Evolutionary conservation across 2,888 invertebrate species (phyloP).

Genomic region (Prosopocoilus inquinatus): DNA sequence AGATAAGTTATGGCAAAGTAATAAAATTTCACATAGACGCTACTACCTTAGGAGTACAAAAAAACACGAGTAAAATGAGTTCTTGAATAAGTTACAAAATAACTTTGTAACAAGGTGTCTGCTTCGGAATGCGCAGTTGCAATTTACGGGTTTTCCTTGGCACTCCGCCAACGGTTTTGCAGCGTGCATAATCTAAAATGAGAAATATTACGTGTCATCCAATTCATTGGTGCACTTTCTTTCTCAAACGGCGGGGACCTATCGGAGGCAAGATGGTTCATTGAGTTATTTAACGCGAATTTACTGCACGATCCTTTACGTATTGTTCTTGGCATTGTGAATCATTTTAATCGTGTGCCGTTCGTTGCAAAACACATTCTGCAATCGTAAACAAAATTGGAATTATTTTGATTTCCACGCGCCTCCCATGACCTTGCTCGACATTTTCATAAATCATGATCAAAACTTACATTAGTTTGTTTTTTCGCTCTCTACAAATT

Average conservation of each 20-base stretch:
- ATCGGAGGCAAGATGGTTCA: background rate
- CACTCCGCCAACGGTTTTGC: background rate
- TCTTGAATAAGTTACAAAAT: background rate
- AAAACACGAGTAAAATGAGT: background rate
- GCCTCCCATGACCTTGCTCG: no score
- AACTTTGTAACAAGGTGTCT: slow-evolving; percentile 3
- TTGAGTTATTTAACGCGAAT: background rate
- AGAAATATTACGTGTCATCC: background rate
- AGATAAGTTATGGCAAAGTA: no score
- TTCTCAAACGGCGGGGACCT: background rate
- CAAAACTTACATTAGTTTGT: no score
- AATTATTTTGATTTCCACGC: no score
- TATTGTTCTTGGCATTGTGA: background rate
- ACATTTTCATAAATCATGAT: no score
- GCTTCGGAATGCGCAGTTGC: slow-evolving; percentile 8
- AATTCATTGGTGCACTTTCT: background rate
- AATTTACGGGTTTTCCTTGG: slow-evolving; percentile 1
- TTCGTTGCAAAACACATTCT: no score
- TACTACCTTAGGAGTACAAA: no score
- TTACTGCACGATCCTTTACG: background rate
- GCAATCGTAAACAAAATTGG: no score
- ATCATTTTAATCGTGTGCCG: no score
- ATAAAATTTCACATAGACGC: no score
- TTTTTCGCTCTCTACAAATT: no score
- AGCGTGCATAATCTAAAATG: slow-evolving; percentile 5